Evolutionary conservation across 2,888 invertebrate genomes (phyloP).

Genomic region (Acrocera orbiculus): DNA sequence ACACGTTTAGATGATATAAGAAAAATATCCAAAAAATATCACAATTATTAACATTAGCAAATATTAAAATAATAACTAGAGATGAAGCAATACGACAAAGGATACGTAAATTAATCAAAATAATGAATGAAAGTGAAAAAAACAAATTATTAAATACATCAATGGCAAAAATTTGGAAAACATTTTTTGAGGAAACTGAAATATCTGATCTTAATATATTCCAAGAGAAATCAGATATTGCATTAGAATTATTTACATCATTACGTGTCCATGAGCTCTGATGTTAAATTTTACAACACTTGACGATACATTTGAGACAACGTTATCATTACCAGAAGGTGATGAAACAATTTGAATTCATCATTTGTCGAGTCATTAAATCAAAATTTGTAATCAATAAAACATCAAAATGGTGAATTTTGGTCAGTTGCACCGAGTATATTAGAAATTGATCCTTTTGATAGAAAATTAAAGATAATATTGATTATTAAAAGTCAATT

Average conservation of each 20-base stretch:
- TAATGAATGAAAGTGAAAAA: slow-evolving; percentile 14
- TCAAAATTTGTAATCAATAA: slow-evolving; percentile 9
- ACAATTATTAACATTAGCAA: slow-evolving; percentile 30
- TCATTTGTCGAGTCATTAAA: slow-evolving; percentile 23
- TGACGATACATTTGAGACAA: slow-evolving; percentile 21
- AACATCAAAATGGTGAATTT: slow-evolving; percentile 14
- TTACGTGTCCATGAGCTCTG: slow-evolving; percentile 24
- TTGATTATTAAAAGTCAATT: slow-evolving; percentile 18
- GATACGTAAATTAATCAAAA: slow-evolving; percentile 20
- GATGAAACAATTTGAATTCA: slow-evolving; percentile 30
- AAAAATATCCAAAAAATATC: slow-evolving; percentile 24
- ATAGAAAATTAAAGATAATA: slow-evolving; percentile 11
- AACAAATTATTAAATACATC: slow-evolving; percentile 17
- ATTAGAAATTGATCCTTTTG: slow-evolving; percentile 15
- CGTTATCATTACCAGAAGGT: slow-evolving; percentile 21
- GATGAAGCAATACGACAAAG: slow-evolving; percentile 35
- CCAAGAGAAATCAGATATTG: slow-evolving; percentile 21
- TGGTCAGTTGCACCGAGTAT: slow-evolving; percentile 22
- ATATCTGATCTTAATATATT: slow-evolving; percentile 18
- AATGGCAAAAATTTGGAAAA: slow-evolving; percentile 20
- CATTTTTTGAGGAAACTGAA: slow-evolving; percentile 20
- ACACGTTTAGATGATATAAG: slow-evolving; percentile 34
- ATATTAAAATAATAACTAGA: slow-evolving; percentile 33
- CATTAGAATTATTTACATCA: slow-evolving; percentile 20
- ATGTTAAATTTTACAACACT: slow-evolving; percentile 24